A percentile compares a stretch with the other conserved stretches of the same genome.
These are phyloP conservation scores for Australoheros scitulus DNA, from an alignment of 2,113 vertebrate species.

Conservation along the genomic window DNA sequence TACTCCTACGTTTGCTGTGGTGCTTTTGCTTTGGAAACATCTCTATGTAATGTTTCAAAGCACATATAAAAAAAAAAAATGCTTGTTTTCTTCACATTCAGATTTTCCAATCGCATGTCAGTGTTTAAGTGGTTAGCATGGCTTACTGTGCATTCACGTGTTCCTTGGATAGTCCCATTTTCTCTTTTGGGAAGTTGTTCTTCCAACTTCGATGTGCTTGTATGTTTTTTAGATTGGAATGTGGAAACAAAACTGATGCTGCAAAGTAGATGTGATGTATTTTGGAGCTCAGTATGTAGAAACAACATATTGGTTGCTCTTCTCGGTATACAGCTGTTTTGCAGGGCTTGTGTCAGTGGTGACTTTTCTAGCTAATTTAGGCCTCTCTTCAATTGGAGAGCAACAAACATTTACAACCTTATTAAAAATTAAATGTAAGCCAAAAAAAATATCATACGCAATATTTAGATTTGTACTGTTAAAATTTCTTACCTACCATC, in stretches of 20 bases:
- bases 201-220: not conserved
- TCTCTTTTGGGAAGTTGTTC: not conserved
- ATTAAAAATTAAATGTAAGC: not conserved
- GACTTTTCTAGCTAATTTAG: not conserved
- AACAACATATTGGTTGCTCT: not conserved
- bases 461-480: not conserved
- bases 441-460: accelerated
- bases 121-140: constrained; percentile 43
- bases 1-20: not conserved
- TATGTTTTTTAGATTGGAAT: not conserved
- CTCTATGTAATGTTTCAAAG: not conserved
- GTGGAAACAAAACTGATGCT: constrained; percentile 8
- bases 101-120: not conserved
- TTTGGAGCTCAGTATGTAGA: not conserved
- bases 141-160: constrained; percentile 19
- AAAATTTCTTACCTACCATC: not conserved
- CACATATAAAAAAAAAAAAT: not conserved
- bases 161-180: not conserved
- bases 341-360: too few species aligned
- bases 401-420: not conserved
- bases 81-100: constrained; percentile 3
- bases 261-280: not conserved
- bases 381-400: not conserved
- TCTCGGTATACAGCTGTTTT: not conserved
- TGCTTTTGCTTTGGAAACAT: constrained; percentile 4